Evolutionary conservation across 2,113 vertebrate genomes (phyloP), one percentile per base, ranked within the genome.

Genomic region (Bufo gargarizans): DNA sequence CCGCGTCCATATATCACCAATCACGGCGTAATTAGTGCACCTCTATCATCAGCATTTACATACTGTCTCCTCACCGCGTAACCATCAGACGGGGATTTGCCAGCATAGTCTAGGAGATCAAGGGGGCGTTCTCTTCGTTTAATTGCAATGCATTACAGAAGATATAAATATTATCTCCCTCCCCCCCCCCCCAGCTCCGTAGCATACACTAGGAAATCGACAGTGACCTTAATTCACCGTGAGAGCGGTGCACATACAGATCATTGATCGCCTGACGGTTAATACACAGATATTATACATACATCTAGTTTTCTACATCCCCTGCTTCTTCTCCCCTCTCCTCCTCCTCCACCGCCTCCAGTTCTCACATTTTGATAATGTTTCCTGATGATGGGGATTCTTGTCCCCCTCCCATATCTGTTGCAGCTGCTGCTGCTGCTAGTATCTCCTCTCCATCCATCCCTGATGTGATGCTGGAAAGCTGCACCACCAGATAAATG

Each of bases 181-280:
- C 63, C 17, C 50, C 20, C 77, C 50, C 22, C 86, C 72, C 59
- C 59, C 33, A 6, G 20, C 50, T 47, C 86, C 9, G 55, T 56
- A 59, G 63, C n/a, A 86, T 65, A 81, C 86, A 82, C 65, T 74
- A 50, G 67, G 78, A 88, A 82, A 88, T 88, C 86, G 78, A 88
- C 86, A 88, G 82, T 88, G 86, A 88, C 86, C 86, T 88, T 88
- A 88, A 88, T 88, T 88, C 78, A 88, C 86, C 78, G 78, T 87
- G 49, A 69, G 78, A 69, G 55, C 43, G 55, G 58, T 17, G 59
- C 72, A 77, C 58, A 81, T 58, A 72, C 55, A 74, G 67, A 13
- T 63, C 58, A 88, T 82, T 72, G 78, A 63, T 88, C 58, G 12
- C 43, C 78, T 20, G 17, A 45, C 19, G 4, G n/a, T 87, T 71